Evolutionary conservation across 2,113 vertebrate species (phyloP).

Genomic region (Epinephelus moara): DNA sequence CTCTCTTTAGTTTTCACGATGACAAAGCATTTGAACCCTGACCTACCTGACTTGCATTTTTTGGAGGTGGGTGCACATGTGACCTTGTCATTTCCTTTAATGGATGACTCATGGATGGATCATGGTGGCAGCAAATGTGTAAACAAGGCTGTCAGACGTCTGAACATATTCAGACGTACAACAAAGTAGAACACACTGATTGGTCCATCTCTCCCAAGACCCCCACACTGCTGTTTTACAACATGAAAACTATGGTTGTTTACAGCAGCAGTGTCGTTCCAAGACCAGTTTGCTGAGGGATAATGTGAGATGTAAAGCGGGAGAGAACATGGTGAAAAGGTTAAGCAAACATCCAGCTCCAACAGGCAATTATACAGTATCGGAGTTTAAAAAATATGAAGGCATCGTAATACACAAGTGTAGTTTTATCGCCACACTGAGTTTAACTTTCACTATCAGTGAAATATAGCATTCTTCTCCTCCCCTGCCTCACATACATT

Average conservation of each 20-base stretch:
- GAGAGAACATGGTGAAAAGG: conserved; percentile 30
- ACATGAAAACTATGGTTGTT: conserved; percentile 10
- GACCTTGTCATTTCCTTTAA: conserved; percentile 28
- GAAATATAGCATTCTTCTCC: background rate
- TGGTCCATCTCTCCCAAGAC: background rate
- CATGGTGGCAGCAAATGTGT: conserved; percentile 16
- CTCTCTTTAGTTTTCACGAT: conserved; percentile 29
- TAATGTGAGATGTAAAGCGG: conserved; percentile 29
- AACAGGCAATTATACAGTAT: background rate
- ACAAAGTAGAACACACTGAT: background rate
- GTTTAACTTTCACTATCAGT: background rate
- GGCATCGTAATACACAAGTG: background rate
- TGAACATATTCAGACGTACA: background rate
- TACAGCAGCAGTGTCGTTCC: background rate
- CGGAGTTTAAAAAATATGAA: background rate
- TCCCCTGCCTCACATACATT: conserved; percentile 5
- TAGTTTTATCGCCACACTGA: background rate
- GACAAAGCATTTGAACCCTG: background rate
- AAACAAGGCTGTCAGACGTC: conserved; percentile 13
- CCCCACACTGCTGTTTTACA: background rate
- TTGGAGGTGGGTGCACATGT: conserved; percentile 3
- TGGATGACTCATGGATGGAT: conserved; percentile 23
- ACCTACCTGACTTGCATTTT: conserved; percentile 24
- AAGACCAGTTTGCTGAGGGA: background rate
- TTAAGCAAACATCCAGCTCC: conserved; percentile 19